Conservation (phyloP, 2,888 invertebrate species). For the Arrhopalites spinosus region DNA sequence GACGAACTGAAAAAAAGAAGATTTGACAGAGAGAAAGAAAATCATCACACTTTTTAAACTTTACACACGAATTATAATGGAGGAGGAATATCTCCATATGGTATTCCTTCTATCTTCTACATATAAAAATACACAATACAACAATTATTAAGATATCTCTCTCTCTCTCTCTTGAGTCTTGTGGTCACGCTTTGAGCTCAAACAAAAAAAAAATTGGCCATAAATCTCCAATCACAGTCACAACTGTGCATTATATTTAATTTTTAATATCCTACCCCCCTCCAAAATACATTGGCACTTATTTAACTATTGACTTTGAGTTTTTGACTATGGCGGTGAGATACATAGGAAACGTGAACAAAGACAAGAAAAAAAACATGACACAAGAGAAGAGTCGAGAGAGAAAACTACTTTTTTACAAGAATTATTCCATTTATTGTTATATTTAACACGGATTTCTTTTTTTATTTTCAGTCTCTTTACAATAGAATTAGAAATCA, state of each 20-base stretch:
- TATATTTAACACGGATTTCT: too few relatives aligned
- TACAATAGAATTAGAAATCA: too few relatives aligned
- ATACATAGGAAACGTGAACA: not conserved
- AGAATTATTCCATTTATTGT: too few relatives aligned
- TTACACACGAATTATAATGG: not conserved
- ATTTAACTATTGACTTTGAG: too few relatives aligned
- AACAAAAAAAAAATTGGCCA: not conserved
- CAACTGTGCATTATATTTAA: not conserved
- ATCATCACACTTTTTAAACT: too few relatives aligned
- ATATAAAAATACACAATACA: not conserved
- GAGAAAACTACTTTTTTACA: too few relatives aligned
- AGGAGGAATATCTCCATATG: constrained; percentile 37
- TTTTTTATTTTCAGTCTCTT: too few relatives aligned
- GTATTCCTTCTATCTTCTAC: constrained; percentile 1
- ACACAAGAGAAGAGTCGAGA: not conserved
- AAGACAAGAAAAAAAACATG: not conserved
- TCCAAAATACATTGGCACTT: too few relatives aligned
- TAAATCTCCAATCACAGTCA: not conserved
- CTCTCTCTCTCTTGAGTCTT: not conserved
- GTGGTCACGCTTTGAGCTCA: constrained; percentile 12
- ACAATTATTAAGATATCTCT: not conserved
- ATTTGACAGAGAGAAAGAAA: not conserved
- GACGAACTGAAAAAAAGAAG: too few relatives aligned
- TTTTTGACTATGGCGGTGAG: not conserved
- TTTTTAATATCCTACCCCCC: too few relatives aligned